Evolutionary conservation across 2,113 vertebrate species (phyloP).

Genomic region (Tiliqua scincoides): DNA sequence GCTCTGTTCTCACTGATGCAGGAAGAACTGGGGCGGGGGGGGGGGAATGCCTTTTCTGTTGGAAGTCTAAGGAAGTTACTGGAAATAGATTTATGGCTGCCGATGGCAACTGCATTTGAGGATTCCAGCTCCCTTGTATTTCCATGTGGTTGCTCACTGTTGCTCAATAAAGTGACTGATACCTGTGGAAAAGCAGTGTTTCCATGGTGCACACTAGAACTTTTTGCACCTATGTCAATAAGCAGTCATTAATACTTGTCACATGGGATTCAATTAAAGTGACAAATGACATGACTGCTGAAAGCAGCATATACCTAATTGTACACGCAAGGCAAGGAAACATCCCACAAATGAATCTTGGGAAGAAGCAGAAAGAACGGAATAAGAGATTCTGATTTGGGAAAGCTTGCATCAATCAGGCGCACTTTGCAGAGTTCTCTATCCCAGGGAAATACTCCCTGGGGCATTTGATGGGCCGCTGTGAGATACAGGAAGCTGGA

Average conservation of each 20-base stretch:
- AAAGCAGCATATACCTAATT: background rate
- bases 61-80: background rate
- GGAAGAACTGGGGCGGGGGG: background rate
- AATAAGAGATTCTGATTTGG: background rate
- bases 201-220: background rate
- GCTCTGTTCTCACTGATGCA: background rate
- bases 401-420: constrained; percentile 18
- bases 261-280: background rate
- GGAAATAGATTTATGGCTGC: background rate
- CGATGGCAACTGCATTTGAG: background rate
- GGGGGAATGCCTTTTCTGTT: background rate
- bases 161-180: background rate
- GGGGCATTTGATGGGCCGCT: too few relatives aligned
- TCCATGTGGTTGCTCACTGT: background rate
- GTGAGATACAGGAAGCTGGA: too few relatives aligned
- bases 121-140: too few relatives aligned
- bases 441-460: too few relatives aligned
- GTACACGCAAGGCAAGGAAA: background rate
- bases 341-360: background rate
- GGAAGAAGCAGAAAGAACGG: background rate
- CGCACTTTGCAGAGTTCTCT: background rate
- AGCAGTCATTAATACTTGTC: background rate
- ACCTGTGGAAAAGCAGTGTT: background rate
- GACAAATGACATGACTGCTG: constrained; percentile 10
- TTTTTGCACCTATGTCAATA: background rate